Percentiles rank a stretch among this genome's conserved stretches.
Conservation (phyloP, 1,140 invertebrate species). For the Sinonovacula constricta region DNA sequence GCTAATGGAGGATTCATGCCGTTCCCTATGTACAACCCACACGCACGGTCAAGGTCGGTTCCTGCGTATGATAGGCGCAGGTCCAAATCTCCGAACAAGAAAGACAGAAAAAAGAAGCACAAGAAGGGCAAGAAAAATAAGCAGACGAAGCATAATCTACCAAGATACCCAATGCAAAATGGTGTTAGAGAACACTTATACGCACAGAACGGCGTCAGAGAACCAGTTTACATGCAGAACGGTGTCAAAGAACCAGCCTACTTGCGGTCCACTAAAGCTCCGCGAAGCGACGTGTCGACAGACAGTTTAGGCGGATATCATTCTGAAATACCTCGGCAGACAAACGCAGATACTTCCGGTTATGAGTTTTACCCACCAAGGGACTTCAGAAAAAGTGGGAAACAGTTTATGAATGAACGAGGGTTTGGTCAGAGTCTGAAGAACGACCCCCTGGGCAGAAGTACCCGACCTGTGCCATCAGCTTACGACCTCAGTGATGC, state of each 20-base stretch:
- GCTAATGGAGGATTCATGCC: slow-evolving; percentile 47
- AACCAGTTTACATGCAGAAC: neutral
- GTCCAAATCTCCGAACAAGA: slow-evolving; percentile 42
- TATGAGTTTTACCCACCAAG: slow-evolving; percentile 57
- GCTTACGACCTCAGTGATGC: slow-evolving; percentile 69
- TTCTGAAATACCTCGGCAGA: slow-evolving; percentile 61
- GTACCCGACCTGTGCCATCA: slow-evolving; percentile 50
- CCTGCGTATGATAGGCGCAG: slow-evolving; percentile 57
- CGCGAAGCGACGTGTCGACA: slow-evolving; percentile 56
- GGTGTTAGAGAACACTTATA: too few relatives aligned
- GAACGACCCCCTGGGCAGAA: slow-evolving; percentile 53
- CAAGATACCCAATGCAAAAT: neutral
- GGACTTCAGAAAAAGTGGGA: slow-evolving; percentile 66
- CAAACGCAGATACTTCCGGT: slow-evolving; percentile 3
- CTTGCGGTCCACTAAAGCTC: neutral
- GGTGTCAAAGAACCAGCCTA: neutral
- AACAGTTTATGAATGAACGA: slow-evolving; percentile 70
- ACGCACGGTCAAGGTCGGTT: slow-evolving; percentile 58
- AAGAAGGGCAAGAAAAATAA: slow-evolving; percentile 65
- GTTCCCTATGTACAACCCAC: slow-evolving; percentile 46
- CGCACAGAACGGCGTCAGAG: neutral
- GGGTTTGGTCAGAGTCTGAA: slow-evolving; percentile 68
- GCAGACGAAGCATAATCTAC: slow-evolving; percentile 25
- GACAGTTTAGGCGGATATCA: slow-evolving; percentile 65
- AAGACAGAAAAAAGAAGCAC: slow-evolving; percentile 56